phyloP scores from a whole-genome alignment of 2,888 invertebrate species.

The Xylota segnis region DNA sequence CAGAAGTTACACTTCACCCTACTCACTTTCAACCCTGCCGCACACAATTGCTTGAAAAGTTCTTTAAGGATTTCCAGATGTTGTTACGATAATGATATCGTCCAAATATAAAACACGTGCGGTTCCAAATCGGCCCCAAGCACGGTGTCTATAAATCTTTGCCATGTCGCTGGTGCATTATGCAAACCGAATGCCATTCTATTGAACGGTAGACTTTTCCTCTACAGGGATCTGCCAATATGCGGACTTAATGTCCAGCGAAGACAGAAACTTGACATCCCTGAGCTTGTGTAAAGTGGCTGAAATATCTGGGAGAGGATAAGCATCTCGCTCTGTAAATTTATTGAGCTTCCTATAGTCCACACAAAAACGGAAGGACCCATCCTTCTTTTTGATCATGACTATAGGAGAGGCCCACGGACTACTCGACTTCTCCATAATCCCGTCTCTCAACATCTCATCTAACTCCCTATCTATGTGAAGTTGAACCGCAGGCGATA shows the following conservation, averaged over 20 bases:
- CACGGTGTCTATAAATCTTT: background rate
- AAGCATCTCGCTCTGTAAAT: constrained; percentile 12
- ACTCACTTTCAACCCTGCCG: too few relatives aligned
- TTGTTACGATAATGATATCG: background rate
- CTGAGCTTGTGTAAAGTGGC: too few relatives aligned
- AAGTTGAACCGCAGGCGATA: background rate
- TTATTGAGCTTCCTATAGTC: constrained; percentile 24
- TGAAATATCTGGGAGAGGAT: constrained; percentile 8
- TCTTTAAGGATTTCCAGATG: too few relatives aligned
- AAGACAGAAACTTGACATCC: constrained; percentile 17
- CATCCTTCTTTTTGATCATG: constrained; percentile 10
- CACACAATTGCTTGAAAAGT: too few relatives aligned
- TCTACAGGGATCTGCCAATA: constrained; percentile 41
- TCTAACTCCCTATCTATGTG: constrained; percentile 8
- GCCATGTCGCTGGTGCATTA: too few relatives aligned
- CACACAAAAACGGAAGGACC: constrained; percentile 1
- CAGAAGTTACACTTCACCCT: too few relatives aligned
- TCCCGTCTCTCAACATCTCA: background rate
- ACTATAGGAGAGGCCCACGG: constrained; percentile 14
- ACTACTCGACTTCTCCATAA: background rate
- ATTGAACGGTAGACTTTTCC: background rate
- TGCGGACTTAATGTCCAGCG: constrained; percentile 29
- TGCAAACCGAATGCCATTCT: too few relatives aligned
- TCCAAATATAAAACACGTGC: background rate
- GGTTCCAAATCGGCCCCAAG: background rate